These are phyloP conservation scores for Harlomillsia oculata DNA, from an alignment of 1,140 invertebrate genomes.

Conservation along the genomic window DNA sequence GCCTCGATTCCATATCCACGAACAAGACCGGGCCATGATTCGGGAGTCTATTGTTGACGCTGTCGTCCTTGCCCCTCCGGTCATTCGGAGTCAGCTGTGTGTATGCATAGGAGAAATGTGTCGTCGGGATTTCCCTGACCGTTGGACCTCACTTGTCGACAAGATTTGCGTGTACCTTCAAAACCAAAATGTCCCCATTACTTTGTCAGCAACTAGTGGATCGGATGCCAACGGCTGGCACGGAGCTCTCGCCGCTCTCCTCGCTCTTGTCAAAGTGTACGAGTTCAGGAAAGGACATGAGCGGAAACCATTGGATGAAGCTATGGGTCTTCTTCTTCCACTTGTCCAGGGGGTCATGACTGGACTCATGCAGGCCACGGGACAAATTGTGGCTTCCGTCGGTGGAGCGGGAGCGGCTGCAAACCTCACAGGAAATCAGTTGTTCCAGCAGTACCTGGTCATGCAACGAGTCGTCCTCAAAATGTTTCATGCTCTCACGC, in stretches of 20 bases:
- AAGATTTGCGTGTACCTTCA: conserved; percentile 78
- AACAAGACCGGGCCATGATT: conserved; percentile 89
- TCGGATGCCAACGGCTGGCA: conserved; percentile 75
- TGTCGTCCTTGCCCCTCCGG: conserved; percentile 80
- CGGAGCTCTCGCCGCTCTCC: conserved; percentile 80
- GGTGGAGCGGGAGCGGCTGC: too few relatives aligned
- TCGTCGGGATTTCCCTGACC: conserved; percentile 88
- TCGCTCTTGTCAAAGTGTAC: conserved; percentile 64
- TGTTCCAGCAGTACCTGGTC: conserved; percentile 73
- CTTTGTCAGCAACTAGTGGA: too few relatives aligned
- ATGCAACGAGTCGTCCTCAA: conserved; percentile 95
- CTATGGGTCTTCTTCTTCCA: conserved; percentile 87
- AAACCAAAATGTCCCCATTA: conserved; percentile 69
- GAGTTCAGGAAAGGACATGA: conserved; percentile 85
- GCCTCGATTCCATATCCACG: conserved; percentile 78
- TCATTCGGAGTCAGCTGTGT: conserved; percentile 81
- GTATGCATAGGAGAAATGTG: conserved; percentile 85
- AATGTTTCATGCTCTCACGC: conserved; percentile 87
- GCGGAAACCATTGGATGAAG: conserved; percentile 76
- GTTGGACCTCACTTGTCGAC: conserved; percentile 92
- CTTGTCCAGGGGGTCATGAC: conserved; percentile 79
- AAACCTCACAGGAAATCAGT: too few relatives aligned
- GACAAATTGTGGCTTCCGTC: too few relatives aligned
- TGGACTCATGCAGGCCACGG: conserved; percentile 57
- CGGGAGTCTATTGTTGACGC: conserved; percentile 89